Percentiles rank a stretch among this genome's conserved stretches.
Conservation (phyloP, 2,888 invertebrate genomes). For the Bombyx huttoni region DNA sequence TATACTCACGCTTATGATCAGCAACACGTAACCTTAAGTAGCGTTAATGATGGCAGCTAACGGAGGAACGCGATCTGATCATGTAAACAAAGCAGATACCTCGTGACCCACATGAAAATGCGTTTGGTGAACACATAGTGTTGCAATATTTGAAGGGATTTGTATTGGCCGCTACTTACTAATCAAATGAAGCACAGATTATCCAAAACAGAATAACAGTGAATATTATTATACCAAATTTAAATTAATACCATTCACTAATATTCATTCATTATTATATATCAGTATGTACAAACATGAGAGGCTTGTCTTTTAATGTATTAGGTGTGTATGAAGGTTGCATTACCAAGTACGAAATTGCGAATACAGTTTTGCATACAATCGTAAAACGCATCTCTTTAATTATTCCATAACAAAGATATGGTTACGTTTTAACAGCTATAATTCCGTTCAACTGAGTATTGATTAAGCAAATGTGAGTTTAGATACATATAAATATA, state of each 20-base stretch:
- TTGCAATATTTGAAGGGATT: conserved; percentile 2
- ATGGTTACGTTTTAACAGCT: background rate
- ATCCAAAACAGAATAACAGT: background rate
- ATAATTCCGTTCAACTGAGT: background rate
- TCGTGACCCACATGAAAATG: conserved; percentile 4
- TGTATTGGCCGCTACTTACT: background rate
- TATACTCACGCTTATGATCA: background rate
- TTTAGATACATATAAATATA: too few species aligned
- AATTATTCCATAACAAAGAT: background rate
- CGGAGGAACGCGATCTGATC: conserved; percentile 2
- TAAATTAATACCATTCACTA: too few species aligned
- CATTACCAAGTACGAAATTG: background rate
- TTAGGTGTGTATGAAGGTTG: background rate
- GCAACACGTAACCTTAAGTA: background rate
- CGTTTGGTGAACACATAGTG: conserved; percentile 5
- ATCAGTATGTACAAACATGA: background rate
- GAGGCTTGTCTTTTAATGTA: conserved; percentile 6
- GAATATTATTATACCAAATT: too few species aligned
- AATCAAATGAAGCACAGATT: background rate
- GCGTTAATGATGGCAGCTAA: background rate
- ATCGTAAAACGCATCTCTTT: background rate
- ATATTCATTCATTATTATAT: background rate
- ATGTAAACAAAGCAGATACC: conserved; percentile 2
- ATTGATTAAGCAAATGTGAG: background rate
- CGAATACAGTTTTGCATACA: background rate